Base-by-base conservation (phyloP, 2,113 vertebrate genomes). In the Gnathonemus echidnorhynchus region DNA sequence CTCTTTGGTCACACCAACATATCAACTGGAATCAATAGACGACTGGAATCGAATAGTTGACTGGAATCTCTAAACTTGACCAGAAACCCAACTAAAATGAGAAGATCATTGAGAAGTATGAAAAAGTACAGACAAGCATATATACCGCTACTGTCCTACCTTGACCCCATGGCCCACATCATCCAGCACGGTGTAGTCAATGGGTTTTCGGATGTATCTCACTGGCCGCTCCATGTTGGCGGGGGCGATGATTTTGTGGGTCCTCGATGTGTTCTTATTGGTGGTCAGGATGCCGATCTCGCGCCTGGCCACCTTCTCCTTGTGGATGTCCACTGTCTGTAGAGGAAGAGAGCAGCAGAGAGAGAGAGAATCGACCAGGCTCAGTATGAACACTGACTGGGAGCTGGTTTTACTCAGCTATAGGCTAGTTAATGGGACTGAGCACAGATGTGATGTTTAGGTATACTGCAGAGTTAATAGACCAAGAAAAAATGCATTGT, bases 281-380 rank as follows among this genome's bases (percentile, higher is more conserved):
- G 98, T 99, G 93, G 98, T 99, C 94, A 99, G 95, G 95, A 99
- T 99, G 92, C 98, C 98, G 70, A 99, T 99, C 95, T 99, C 98
- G 95, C 98, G 97, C 93, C 98, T 97, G 53, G 98, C 98, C 88
- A 99, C 98, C 93, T 99, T 99, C 62, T 70, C 62, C n/a, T 70
- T 70, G 27, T 70, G 62, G 62, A 70, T 70, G 3, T 13, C 62
- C 62, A 70, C 94, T 99, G 98, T 95, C 99, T 99, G 94, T 99
- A 98, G 94, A 99, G 99, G 95, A 99, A 66, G 10, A 98, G 96
- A 99, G 98, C 13, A 98, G 99, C 98, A 99, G 91, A 49, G 1
- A 19, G 4, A 45, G 19, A 70, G 58, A 48, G 56, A 27, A 58
- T 8, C 5, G 19, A 17, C 31, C 13, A 66, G 19, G 49, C 31